Base-by-base conservation (phyloP, 2,888 invertebrate genomes). In the Celastrina argiolus region DNA sequence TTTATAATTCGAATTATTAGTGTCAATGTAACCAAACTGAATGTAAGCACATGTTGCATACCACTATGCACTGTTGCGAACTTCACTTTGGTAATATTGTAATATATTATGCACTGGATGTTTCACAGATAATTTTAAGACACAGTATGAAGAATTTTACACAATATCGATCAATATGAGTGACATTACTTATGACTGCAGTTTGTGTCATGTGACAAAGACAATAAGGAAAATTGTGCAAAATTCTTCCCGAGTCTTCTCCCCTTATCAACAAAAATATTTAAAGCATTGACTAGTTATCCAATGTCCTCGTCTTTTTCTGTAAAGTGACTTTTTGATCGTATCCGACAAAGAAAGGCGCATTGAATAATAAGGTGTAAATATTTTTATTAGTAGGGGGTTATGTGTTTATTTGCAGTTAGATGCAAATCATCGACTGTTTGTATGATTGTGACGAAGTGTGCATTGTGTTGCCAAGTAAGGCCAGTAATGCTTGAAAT, bases 391-490 rank as follows among this genome's bases (percentile, higher is more conserved):
- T n/a, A n/a, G n/a, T n/a, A n/a, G n/a, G n/a, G n/a, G n/a, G n/a
- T n/a, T n/a, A 0, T 7, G 8, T 36, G 36, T 36, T 36, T 36
- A 36, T 36, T 36, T 36, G 36, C 36, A 36, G 2, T 10, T 12
- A 12, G 36, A 18, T 45, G 45, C 18, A 51, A 45, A 3, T 45
- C 51, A 22, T 36, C 36, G 7, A 7, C 7, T 36, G 5, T 36
- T 36, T 51, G 51, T 51, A 51, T 51, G 51, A 22, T 51, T 51
- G 51, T 18, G 45, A 18, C 16, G 8, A 36, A 36, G 56, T 26
- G 28, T 56, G 28, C 26, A 26, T 56, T 56, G 26, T 28, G 26
- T 56, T 56, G 56, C 82, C 86, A 84, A 83, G 82, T 77, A 41
- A 14, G 65, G 58, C 58, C 39, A 42, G 72, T 74, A 74, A 75